Evolutionary conservation across 2,113 vertebrate genomes (phyloP).

Genomic region (Genyomyrus donnyi): DNA sequence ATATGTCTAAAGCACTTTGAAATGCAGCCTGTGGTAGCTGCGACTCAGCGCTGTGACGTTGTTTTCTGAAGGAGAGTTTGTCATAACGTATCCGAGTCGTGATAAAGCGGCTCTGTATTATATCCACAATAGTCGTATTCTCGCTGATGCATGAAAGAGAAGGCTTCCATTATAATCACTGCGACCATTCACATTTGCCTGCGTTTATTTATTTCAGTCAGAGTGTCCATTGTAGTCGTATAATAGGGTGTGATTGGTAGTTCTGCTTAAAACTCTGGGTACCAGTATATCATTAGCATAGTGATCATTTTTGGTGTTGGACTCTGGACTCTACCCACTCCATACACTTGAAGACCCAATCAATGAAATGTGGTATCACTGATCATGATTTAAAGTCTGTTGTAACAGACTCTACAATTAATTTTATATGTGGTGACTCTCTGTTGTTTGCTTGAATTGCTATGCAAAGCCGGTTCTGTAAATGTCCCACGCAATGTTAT

Average conservation of each 20-base stretch:
- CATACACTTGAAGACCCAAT: neutral
- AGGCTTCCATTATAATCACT: slow-evolving; percentile 2
- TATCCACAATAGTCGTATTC: neutral
- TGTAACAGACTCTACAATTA: neutral
- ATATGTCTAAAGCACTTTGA: neutral
- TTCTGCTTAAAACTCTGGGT: neutral
- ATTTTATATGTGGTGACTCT: neutral
- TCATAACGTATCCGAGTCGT: neutral
- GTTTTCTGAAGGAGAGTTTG: neutral
- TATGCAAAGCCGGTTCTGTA: neutral
- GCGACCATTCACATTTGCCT: neutral
- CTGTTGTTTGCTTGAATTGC: neutral
- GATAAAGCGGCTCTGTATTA: neutral
- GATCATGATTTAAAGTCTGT: neutral
- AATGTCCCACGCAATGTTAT: neutral
- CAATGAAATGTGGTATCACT: neutral
- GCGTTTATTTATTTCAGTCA: neutral
- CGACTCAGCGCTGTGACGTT: neutral
- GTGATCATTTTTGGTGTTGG: neutral
- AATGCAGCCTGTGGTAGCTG: neutral
- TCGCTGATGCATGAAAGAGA: neutral
- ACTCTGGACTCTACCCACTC: neutral
- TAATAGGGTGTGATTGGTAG: neutral
- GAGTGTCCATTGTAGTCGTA: neutral
- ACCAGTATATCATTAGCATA: neutral